Conservation (phyloP, 2,797 vertebrate genomes). For the Phataginus tetradactyla region DNA sequence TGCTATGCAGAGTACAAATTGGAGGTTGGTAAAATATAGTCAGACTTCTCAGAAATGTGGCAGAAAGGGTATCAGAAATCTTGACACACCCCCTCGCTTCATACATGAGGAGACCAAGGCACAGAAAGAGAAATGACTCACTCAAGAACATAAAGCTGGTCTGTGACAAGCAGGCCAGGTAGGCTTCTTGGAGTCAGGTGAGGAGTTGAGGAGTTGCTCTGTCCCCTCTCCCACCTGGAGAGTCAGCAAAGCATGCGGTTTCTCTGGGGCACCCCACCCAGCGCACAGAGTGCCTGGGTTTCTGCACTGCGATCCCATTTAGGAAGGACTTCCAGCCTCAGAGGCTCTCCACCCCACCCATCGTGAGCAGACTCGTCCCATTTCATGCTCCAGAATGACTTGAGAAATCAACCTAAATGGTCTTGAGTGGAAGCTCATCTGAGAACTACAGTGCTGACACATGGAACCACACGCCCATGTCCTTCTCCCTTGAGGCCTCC, state of each 20-base stretch:
- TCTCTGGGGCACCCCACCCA: neutral
- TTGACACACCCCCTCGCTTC: neutral
- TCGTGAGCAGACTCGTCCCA: neutral
- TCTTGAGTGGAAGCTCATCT: neutral
- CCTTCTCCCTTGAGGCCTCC: neutral
- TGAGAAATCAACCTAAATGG: neutral
- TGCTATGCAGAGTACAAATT: fast-evolving
- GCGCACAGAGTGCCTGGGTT: neutral
- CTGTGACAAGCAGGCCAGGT: neutral
- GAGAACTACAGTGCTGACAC: fast-evolving
- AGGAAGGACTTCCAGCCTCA: neutral
- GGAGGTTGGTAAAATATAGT: neutral
- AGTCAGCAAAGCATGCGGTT: fast-evolving
- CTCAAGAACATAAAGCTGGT: neutral
- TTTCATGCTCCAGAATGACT: neutral
- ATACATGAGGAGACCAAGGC: neutral
- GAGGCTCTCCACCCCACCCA: neutral
- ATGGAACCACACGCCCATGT: fast-evolving
- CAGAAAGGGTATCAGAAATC: neutral
- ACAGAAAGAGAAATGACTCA: neutral
- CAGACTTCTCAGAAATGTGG: neutral
- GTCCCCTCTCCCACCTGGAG: neutral
- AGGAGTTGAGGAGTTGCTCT: fast-evolving
- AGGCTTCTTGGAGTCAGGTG: fast-evolving
- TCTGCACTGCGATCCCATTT: neutral